phyloP scores from a whole-genome alignment of 2,797 vertebrate genomes.

The Pelochelys cantorii region DNA sequence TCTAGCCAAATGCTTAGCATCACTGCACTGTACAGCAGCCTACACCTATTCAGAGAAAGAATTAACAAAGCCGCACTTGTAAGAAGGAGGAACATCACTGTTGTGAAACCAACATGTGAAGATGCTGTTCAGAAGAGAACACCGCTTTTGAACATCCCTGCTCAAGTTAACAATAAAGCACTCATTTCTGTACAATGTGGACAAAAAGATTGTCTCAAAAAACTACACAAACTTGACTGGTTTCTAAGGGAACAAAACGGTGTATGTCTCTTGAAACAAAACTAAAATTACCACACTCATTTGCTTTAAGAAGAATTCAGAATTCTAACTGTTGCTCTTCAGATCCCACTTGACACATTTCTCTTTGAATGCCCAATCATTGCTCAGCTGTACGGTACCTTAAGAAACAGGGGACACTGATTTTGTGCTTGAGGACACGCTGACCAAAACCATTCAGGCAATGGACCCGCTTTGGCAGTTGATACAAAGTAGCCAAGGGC shows the following conservation, averaged over 20 bases:
- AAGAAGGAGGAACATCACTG: background rate
- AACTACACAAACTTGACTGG: background rate
- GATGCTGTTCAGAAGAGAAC: background rate
- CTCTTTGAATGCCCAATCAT: background rate
- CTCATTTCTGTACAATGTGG: background rate
- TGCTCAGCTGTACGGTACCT: constrained; percentile 81
- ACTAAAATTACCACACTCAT: background rate
- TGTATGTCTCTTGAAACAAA: background rate
- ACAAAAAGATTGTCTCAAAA: background rate
- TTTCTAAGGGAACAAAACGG: background rate
- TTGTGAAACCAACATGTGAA: background rate
- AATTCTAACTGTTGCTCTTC: rapidly evolving
- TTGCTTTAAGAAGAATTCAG: rapidly evolving
- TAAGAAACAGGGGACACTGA: constrained; percentile 98
- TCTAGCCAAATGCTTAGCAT: background rate
- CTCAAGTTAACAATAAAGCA: background rate
- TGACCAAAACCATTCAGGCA: constrained; percentile 99
- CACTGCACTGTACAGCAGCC: background rate
- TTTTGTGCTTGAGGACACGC: constrained; percentile 99
- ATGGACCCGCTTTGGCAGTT: constrained; percentile 96
- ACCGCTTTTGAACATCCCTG: background rate
- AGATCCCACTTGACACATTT: background rate
- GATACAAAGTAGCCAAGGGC: constrained; percentile 98
- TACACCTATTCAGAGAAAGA: background rate
- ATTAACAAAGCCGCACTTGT: background rate